Conservation (phyloP, 2,797 vertebrate species). For the Artibeus jamaicensis region DNA sequence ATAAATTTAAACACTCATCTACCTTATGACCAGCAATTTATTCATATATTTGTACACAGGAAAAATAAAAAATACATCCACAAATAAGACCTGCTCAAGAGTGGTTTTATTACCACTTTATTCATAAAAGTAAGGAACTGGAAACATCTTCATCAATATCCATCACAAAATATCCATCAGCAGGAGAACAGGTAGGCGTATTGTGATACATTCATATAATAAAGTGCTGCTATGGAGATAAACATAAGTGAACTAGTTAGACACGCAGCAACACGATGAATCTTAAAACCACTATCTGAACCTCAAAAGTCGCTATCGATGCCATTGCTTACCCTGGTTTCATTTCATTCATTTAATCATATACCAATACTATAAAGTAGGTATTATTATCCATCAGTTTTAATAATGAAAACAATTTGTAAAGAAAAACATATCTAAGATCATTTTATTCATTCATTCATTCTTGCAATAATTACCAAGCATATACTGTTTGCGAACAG, state of each 20-base stretch:
- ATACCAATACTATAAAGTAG: background rate
- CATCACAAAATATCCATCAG: background rate
- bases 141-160: background rate
- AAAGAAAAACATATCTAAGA: background rate
- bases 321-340: background rate
- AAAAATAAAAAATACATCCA: slow-evolving; percentile 26
- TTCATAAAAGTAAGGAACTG: background rate
- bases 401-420: slow-evolving; percentile 21
- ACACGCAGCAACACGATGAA: background rate
- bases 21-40: background rate
- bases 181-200: background rate
- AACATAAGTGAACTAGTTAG: background rate
- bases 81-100: background rate
- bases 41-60: background rate
- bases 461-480: background rate
- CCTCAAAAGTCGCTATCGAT: background rate
- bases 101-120: background rate
- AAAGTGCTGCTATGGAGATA: background rate
- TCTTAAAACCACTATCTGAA: background rate
- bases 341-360: background rate
- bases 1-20: background rate
- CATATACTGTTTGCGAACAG: background rate
- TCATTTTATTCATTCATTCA: background rate
- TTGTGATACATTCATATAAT: background rate
- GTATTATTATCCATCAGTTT: background rate